phyloP scores from a whole-genome alignment of 2,113 vertebrate genomes.

The Diphyllodes magnificus region DNA sequence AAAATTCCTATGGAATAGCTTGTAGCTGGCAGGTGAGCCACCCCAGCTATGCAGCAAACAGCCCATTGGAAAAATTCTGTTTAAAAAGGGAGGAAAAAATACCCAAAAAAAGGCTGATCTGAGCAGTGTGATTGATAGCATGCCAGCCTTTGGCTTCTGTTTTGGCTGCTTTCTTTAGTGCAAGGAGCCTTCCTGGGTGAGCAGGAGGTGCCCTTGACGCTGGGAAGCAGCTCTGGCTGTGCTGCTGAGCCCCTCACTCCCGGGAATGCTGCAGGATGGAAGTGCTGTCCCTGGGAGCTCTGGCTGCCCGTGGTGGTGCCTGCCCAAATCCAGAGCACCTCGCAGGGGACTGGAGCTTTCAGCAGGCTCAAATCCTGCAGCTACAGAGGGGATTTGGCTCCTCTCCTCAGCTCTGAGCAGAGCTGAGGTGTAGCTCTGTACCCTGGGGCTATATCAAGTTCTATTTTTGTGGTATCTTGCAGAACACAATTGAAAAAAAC shows the following conservation, averaged over 20 bases:
- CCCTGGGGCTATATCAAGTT: not conserved
- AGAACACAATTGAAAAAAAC: not conserved
- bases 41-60: not conserved
- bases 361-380: not conserved
- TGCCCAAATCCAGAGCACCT: not conserved
- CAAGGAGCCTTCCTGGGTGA: not conserved
- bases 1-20: not conserved
- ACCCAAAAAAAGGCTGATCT: not conserved
- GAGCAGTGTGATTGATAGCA: not conserved
- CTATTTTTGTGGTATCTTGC: not conserved
- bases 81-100: fast-evolving
- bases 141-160: not conserved
- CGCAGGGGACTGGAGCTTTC: not conserved
- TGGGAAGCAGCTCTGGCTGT: not conserved
- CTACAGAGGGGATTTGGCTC: not conserved
- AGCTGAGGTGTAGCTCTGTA: not conserved
- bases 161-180: not conserved
- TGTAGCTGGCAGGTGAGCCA: not conserved
- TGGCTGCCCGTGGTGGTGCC: not conserved
- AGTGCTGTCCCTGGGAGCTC: not conserved
- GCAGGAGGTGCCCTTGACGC: not conserved
- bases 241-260: not conserved
- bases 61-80: not conserved
- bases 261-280: not conserved
- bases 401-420: not conserved